Percentiles rank a stretch among this genome's conserved stretches.
phyloP scores from a whole-genome alignment of 2,113 vertebrate species.

The Lophotis ruficrista region DNA sequence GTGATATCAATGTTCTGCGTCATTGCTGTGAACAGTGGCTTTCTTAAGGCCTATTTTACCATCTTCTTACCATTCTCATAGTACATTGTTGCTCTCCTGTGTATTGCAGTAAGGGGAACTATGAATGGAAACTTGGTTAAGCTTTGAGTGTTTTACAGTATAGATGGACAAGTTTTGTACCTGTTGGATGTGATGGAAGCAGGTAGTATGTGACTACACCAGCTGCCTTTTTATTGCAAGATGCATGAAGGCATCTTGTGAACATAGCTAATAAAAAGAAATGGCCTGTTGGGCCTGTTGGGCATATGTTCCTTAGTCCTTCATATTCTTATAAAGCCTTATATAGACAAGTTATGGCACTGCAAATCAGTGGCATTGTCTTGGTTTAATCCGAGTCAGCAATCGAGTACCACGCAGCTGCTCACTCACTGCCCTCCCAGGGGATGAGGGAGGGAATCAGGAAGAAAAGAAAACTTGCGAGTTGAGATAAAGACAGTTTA shows the following conservation, averaged over 20 bases:
- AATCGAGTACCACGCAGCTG: too few species aligned
- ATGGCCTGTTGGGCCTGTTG: background rate
- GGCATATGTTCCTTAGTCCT: background rate
- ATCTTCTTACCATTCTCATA: background rate
- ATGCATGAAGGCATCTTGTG: background rate
- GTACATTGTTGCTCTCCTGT: background rate
- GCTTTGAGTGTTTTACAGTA: background rate
- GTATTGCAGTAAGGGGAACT: background rate
- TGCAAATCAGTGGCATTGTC: background rate
- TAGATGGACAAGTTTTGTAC: background rate
- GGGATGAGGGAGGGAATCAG: too few species aligned
- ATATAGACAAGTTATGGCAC: background rate
- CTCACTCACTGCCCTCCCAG: too few species aligned
- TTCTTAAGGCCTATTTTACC: background rate
- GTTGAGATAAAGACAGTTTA: too few species aligned
- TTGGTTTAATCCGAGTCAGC: too few species aligned
- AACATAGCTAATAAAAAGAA: background rate
- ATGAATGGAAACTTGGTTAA: background rate
- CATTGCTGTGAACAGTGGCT: background rate
- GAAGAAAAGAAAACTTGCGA: too few species aligned
- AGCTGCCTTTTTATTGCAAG: background rate
- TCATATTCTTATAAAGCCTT: background rate
- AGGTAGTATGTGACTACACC: background rate
- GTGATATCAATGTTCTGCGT: background rate
- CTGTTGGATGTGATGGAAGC: background rate